Evolutionary conservation across 2,797 vertebrate genomes (phyloP), one percentile per base, ranked within the genome.

Genomic region (Accipiter fasciatus): DNA sequence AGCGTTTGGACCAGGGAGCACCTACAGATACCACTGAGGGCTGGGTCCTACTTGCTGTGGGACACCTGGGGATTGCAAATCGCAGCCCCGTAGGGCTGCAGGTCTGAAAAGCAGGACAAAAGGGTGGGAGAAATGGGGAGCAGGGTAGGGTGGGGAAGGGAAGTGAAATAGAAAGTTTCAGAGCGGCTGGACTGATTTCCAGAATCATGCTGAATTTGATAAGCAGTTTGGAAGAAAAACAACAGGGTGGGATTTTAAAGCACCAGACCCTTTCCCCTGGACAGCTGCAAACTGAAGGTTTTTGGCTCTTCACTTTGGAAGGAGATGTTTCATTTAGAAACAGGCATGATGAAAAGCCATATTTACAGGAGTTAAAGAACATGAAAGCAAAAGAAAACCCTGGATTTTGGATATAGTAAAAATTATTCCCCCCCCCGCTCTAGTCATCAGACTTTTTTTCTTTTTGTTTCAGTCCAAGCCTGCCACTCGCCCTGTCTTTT

Each of bases 221-320:
- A 92, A 94, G 37, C 28, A 33, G 5, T 70, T 77, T 91, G 67
- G 75, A 91, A 87, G 67, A 79, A 76, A 84, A 92, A 54, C 9
- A 87, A 46, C 59, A 76, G 84, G 54, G 49, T 54, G n/a, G 15
- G 61, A 28, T 84, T 96, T 91, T 91, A 94, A 91, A 87, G 67
- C 54, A 92, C 50, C 58, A 83, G 62, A 44, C 6, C 13, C 64
- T 95, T 95, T 85, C 28, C 58, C 19, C 81, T 62, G 29, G 26
- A 70, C 82, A 91, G 15, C 39, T 89, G 71, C 39, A 91, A 87
- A 85, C 5, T 9, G 18, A 76, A 89, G 26, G 17, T 0, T 70
- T 89, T 58, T 77, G 71, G 46, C 52, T 93, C 90, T 96, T 94
- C 24, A 21, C 54, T 75, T 86, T 86, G 69, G 93, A 96, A 85